phyloP scores from a whole-genome alignment of 2,797 vertebrate genomes.

The Lagodon rhomboides region DNA sequence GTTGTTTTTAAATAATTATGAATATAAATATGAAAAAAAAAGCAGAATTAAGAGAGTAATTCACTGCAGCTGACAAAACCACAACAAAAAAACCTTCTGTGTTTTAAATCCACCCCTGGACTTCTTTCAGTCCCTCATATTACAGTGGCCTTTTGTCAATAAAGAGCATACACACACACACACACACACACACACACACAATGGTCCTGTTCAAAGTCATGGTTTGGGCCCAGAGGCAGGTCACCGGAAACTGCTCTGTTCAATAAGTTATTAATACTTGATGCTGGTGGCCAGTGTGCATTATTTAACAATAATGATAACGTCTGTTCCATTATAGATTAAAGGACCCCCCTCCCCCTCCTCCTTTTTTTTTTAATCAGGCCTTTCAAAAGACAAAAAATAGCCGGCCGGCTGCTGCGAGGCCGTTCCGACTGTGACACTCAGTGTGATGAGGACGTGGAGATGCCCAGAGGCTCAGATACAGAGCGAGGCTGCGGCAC shows the following conservation, averaged over 20 bases:
- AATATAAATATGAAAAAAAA: constrained; percentile 18
- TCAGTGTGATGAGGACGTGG: constrained; percentile 37
- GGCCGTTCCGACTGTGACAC: constrained; percentile 24
- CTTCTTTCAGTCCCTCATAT: constrained; percentile 49
- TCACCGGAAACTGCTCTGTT: constrained; percentile 82
- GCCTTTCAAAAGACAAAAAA: constrained; percentile 81
- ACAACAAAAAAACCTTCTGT: background rate
- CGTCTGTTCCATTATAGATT: constrained; percentile 92
- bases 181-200: constrained; percentile 26
- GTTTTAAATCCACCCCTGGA: constrained; percentile 39
- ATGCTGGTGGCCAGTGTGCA: constrained; percentile 88
- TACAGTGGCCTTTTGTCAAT: constrained; percentile 62
- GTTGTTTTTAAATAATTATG: background rate
- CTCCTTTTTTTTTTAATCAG: constrained; percentile 80
- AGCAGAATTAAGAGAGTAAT: constrained; percentile 22
- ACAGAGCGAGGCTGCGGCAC: background rate
- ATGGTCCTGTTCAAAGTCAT: constrained; percentile 60
- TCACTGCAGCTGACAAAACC: background rate
- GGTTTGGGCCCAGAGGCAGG: constrained; percentile 80
- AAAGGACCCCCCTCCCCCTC: constrained; percentile 71
- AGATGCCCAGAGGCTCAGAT: constrained; percentile 8
- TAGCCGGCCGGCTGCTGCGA: constrained; percentile 15
- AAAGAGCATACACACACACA: constrained; percentile 21
- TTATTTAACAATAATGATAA: constrained; percentile 93
- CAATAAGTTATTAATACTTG: constrained; percentile 92